Conservation (phyloP, 2,888 invertebrate genomes). For the Torymus aiolomorphi region DNA sequence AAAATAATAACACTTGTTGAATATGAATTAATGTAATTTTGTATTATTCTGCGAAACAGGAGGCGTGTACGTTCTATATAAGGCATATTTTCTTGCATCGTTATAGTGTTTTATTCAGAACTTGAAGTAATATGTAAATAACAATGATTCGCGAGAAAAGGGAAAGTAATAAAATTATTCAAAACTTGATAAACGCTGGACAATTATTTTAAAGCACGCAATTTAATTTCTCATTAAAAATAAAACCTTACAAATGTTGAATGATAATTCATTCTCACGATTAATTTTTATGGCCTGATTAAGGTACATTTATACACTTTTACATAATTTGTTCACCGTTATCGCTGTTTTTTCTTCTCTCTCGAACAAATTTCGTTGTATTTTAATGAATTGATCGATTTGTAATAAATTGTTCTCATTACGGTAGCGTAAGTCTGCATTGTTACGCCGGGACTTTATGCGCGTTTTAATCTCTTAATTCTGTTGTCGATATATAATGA, state of each 20-base stretch:
- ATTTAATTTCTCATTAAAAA: constrained; percentile 15
- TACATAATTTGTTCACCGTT: background rate
- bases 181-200: background rate
- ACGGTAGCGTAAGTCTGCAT: too few species aligned
- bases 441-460: too few species aligned
- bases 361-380: constrained; percentile 2
- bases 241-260: background rate
- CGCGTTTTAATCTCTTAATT: background rate
- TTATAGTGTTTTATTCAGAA: constrained; percentile 7
- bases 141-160: background rate
- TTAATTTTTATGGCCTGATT: constrained; percentile 24
- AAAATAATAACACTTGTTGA: too few species aligned
- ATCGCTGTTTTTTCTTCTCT: too few species aligned
- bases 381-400: constrained; percentile 6
- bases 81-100: background rate
- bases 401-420: background rate
- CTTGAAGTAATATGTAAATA: background rate
- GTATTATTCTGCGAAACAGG: too few species aligned
- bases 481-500: background rate
- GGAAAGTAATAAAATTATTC: constrained; percentile 2
- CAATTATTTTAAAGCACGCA: background rate
- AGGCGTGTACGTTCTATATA: too few species aligned
- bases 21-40: too few species aligned
- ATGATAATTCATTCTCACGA: constrained; percentile 11
- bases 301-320: background rate